Evolutionary conservation across 2,113 vertebrate species (phyloP).

Genomic region (Ursus arctos): DNA sequence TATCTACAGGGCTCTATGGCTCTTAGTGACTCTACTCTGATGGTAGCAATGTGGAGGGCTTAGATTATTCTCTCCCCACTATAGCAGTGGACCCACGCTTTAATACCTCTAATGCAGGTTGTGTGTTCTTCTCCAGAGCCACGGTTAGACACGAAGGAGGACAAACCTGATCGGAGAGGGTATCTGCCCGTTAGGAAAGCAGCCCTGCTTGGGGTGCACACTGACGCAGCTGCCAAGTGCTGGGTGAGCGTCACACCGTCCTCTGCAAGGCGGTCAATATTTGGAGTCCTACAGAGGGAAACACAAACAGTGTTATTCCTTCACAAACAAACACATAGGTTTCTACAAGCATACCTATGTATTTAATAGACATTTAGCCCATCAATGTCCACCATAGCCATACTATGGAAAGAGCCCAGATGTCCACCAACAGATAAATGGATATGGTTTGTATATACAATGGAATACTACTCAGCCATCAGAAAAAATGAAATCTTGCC

Average conservation of each 20-base stretch:
- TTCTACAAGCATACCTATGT: not conserved
- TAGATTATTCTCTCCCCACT: rapidly evolving
- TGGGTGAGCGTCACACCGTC: conserved; percentile 94
- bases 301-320: rapidly evolving
- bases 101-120: not conserved
- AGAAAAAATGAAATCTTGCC: too few species aligned
- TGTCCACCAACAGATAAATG: too few species aligned
- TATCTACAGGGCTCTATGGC: not conserved
- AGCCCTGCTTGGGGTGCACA: conserved; percentile 95
- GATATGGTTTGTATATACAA: too few species aligned
- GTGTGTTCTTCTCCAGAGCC: rapidly evolving
- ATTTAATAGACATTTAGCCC: rapidly evolving
- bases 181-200: conserved; percentile 96
- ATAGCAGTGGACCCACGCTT: rapidly evolving
- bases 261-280: conserved; percentile 91
- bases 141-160: rapidly evolving
- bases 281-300: conserved; percentile 89
- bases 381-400: not conserved
- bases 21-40: not conserved
- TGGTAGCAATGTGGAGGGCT: too few species aligned
- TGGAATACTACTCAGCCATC: too few species aligned
- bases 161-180: conserved; percentile 92
- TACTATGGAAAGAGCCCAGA: not conserved
- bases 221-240: conserved; percentile 91
- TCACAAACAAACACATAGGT: rapidly evolving